Evolutionary conservation across 2,797 vertebrate genomes (phyloP).

Genomic region (Rallus crepitans): DNA sequence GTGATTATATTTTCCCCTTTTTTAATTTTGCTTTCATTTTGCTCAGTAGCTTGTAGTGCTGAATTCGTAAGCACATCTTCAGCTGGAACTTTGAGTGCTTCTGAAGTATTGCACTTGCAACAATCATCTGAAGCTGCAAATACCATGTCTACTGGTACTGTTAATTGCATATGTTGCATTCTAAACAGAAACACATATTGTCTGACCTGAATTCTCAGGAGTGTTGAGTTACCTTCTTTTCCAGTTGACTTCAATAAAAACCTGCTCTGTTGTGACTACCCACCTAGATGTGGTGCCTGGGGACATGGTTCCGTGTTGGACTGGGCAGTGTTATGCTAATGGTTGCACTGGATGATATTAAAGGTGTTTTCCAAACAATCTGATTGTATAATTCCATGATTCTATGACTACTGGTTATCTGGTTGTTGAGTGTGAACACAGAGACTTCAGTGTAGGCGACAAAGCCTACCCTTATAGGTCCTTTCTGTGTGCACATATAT

Average conservation of each 20-base stretch:
- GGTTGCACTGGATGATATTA: too few species aligned
- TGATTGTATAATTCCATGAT: too few species aligned
- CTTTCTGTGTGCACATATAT: background rate
- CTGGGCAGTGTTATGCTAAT: too few species aligned
- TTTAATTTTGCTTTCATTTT: background rate
- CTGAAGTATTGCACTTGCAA: background rate
- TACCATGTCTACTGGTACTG: background rate
- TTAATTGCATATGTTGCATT: background rate
- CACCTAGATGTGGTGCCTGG: too few species aligned
- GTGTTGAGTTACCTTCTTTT: too few species aligned
- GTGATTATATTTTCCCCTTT: background rate
- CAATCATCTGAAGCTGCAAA: background rate
- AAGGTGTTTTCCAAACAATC: too few species aligned
- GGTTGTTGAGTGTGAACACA: background rate
- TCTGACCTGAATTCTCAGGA: too few species aligned
- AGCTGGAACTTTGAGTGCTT: background rate
- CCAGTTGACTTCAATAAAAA: too few species aligned
- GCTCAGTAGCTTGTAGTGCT: background rate
- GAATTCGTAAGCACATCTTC: background rate
- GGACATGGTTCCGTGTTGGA: too few species aligned
- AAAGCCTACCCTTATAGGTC: background rate
- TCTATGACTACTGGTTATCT: background rate
- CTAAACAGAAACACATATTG: background rate
- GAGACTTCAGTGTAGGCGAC: background rate
- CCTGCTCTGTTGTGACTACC: too few species aligned